phyloP scores from a whole-genome alignment of 2,888 invertebrate species.

The Polydrusus tereticollis region DNA sequence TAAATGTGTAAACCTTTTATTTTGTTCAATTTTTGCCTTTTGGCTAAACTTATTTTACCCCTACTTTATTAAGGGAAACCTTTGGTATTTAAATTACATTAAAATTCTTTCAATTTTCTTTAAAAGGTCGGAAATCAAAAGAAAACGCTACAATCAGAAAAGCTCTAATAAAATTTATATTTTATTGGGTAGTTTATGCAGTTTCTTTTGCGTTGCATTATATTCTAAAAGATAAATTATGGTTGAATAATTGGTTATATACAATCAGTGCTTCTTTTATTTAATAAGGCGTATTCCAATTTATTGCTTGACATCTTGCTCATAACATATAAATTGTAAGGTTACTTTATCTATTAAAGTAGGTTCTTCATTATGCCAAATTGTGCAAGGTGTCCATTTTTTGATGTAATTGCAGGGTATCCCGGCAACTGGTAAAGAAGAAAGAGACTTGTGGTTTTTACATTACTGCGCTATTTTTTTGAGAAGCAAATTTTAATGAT shows the following conservation, averaged over 20 bases:
- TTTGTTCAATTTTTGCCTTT: not conserved
- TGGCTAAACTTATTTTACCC: constrained; percentile 16
- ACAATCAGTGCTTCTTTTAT: too few species aligned
- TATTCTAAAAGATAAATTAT: not conserved
- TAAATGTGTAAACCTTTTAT: constrained; percentile 1
- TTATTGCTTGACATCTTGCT: too few species aligned
- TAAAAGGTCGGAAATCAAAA: constrained; percentile 10
- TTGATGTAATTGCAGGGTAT: too few species aligned
- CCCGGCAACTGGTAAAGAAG: too few species aligned
- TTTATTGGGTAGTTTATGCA: not conserved
- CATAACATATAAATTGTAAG: too few species aligned
- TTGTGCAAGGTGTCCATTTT: too few species aligned
- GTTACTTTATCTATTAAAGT: too few species aligned
- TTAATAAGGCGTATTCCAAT: too few species aligned
- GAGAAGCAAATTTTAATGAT: too few species aligned
- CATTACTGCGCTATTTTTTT: too few species aligned
- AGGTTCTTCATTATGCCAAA: too few species aligned
- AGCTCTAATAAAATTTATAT: constrained; percentile 1
- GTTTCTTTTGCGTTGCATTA: not conserved
- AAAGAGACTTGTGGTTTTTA: too few species aligned
- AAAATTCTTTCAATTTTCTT: constrained; percentile 14
- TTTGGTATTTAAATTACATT: constrained; percentile 29
- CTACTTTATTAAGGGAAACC: constrained; percentile 18
- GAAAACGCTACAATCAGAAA: constrained; percentile 11
- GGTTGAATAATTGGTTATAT: not conserved